Evolutionary conservation across 2,888 invertebrate species (phyloP).

Genomic region (Mechanitis messenoides): DNA sequence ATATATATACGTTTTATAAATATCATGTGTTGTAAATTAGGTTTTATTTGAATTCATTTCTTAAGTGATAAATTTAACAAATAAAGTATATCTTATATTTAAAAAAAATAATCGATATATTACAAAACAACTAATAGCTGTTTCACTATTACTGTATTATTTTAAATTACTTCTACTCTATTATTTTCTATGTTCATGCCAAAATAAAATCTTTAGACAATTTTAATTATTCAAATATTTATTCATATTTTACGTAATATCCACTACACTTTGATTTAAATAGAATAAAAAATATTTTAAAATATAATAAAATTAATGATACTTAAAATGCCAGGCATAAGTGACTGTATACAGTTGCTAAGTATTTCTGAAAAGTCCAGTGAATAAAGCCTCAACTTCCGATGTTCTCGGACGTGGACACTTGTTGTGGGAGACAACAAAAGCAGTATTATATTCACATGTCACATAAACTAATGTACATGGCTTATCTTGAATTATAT

Average conservation of each 20-base stretch:
- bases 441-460: constrained; percentile 2
- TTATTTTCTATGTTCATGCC: neutral
- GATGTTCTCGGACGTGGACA: constrained; percentile 21
- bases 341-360: constrained; percentile 58
- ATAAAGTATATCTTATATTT: neutral
- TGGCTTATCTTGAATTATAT: neutral
- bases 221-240: neutral
- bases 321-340: constrained; percentile 52
- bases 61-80: too few species aligned
- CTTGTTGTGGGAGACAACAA: constrained; percentile 18
- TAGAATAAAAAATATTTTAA: constrained; percentile 47
- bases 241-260: too few species aligned
- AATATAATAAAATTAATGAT: constrained; percentile 33
- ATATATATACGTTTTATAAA: too few species aligned
- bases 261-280: constrained; percentile 3
- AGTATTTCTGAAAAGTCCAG: constrained; percentile 60
- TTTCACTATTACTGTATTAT: neutral
- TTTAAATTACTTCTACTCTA: neutral
- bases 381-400: constrained; percentile 55
- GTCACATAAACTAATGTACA: constrained; percentile 3
- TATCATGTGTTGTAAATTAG: too few species aligned
- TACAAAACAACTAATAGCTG: neutral
- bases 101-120: neutral
- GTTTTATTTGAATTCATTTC: too few species aligned
- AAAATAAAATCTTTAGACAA: neutral